Conservation (phyloP, 2,113 vertebrate genomes). For the Hylia prasina region DNA sequence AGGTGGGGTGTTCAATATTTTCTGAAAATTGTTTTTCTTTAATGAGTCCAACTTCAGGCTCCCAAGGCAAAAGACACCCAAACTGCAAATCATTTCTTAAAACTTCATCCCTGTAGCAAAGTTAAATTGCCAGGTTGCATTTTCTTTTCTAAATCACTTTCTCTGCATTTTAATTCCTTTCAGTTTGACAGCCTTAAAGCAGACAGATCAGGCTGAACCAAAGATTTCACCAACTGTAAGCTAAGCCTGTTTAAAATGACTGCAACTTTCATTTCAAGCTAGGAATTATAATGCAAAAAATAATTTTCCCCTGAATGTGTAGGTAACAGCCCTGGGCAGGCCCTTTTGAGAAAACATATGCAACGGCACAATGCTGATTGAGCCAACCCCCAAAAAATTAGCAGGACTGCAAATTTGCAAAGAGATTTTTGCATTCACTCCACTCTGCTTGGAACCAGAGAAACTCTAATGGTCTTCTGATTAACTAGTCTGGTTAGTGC, state of each 20-base stretch:
- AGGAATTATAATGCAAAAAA: not conserved
- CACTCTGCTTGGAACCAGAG: not conserved
- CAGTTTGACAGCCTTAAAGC: not conserved
- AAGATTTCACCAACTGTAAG: not conserved
- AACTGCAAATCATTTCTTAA: not conserved
- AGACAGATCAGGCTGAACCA: not conserved
- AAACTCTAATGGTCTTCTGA: not conserved
- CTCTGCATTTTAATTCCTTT: not conserved
- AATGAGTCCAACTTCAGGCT: not conserved
- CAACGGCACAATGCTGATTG: not conserved
- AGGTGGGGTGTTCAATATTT: not conserved
- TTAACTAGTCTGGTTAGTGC: not conserved
- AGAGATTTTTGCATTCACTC: not conserved
- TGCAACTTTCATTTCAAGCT: not conserved
- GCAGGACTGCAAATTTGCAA: not conserved
- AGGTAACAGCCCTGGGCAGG: not conserved
- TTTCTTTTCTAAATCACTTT: not conserved
- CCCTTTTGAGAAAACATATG: not conserved
- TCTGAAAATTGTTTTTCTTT: not conserved
- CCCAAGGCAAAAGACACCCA: not conserved
- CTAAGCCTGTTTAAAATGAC: not conserved
- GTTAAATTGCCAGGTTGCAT: conserved; percentile 1
- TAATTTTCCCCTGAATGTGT: not conserved
- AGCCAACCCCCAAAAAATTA: not conserved
- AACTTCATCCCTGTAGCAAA: not conserved